Conservation (phyloP, 2,113 vertebrate species). For the Pomatorhinus ruficollis region DNA sequence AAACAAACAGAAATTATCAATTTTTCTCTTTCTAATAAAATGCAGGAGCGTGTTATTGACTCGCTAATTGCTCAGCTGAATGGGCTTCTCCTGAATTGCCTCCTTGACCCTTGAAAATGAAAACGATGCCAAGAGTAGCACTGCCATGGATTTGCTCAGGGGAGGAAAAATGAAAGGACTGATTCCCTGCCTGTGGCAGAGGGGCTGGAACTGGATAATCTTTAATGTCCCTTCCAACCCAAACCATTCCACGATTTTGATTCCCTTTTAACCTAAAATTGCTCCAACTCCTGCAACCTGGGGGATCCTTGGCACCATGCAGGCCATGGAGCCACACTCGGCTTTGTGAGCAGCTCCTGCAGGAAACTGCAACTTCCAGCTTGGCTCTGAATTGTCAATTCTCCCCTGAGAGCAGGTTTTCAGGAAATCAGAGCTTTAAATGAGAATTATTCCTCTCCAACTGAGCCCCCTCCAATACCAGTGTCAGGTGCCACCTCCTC, state of each 20-base stretch:
- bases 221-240: background rate
- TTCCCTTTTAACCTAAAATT: background rate
- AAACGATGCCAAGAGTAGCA: background rate
- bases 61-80: background rate
- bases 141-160: background rate
- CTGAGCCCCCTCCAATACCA: background rate
- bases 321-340: background rate
- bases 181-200: background rate
- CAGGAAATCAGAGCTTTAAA: background rate
- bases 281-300: background rate
- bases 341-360: background rate
- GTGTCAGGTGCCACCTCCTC: background rate
- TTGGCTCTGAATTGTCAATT: background rate
- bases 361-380: background rate
- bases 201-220: background rate
- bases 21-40: background rate
- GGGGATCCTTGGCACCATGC: background rate
- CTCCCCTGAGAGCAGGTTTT: background rate
- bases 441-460: background rate
- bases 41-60: background rate
- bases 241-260: background rate
- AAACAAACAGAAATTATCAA: conserved; percentile 42
- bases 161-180: background rate
- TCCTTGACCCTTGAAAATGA: background rate
- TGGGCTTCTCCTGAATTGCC: background rate